Conservation (phyloP, 2,113 vertebrate genomes). For the Podocnemis expansa region DNA sequence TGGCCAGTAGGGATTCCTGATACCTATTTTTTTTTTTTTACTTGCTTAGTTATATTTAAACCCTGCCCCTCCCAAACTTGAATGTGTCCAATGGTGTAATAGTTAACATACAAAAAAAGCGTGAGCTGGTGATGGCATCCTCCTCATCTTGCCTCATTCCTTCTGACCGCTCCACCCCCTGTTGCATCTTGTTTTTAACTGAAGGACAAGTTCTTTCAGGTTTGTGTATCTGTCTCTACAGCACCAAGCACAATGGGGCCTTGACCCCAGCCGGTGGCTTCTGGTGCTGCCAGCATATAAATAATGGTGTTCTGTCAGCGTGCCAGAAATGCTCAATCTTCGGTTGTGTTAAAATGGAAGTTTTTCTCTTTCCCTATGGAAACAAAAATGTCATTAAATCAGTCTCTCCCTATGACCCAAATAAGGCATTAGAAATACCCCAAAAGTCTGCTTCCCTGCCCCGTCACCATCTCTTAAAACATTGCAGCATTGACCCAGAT, state of each 20-base stretch:
- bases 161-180: fast-evolving
- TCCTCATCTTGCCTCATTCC: background rate
- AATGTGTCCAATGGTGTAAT: background rate
- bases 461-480: background rate
- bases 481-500: background rate
- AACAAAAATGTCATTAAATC: background rate
- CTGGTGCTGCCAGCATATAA: background rate
- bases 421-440: background rate
- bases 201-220: too few relatives aligned
- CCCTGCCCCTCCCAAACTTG: background rate
- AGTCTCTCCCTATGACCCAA: background rate
- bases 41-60: background rate
- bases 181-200: background rate
- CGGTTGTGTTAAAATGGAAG: background rate
- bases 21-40: background rate
- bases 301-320: background rate
- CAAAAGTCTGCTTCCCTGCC: background rate
- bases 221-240: too few relatives aligned
- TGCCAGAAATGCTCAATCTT: background rate
- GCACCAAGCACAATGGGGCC: background rate
- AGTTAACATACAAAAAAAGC: background rate
- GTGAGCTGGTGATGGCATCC: background rate
- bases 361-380: background rate
- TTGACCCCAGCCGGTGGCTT: background rate
- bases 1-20: fast-evolving